These are phyloP conservation scores for Gobionotothen gibberifrons DNA, from an alignment of 2,797 vertebrate genomes.

Conservation along the genomic window DNA sequence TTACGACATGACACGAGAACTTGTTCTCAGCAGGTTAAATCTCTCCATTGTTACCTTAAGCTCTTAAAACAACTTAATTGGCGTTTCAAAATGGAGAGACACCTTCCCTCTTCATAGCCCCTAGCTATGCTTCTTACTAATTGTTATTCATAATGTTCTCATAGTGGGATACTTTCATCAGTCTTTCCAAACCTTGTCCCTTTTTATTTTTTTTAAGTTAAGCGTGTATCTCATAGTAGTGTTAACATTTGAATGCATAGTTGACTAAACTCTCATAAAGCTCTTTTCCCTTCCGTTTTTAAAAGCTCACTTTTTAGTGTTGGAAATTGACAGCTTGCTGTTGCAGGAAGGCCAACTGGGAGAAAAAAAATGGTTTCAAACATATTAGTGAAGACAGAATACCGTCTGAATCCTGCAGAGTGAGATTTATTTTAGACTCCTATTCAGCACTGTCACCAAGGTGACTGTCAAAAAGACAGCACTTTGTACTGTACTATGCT, in stretches of 20 bases:
- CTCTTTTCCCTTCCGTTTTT: not conserved
- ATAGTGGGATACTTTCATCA: not conserved
- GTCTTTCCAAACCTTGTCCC: not conserved
- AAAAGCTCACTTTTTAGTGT: not conserved
- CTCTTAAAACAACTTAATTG: not conserved
- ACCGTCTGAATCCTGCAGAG: not conserved
- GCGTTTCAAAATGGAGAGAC: not conserved
- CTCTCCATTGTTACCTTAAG: not conserved
- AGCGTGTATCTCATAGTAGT: not conserved
- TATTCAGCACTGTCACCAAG: slow-evolving; percentile 21
- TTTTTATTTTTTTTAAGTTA: not conserved
- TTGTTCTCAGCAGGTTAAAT: not conserved
- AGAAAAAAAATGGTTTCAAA: not conserved
- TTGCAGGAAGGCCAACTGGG: not conserved
- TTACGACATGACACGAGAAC: not conserved
- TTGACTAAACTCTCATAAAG: not conserved
- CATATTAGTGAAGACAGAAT: not conserved
- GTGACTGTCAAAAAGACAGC: not conserved
- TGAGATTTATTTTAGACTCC: not conserved
- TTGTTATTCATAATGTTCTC: slow-evolving; percentile 1
- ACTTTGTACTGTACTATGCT: not conserved
- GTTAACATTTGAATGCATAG: not conserved
- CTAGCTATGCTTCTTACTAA: not conserved
- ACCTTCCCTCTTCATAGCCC: not conserved
- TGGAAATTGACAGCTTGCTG: slow-evolving; percentile 3